Conservation (phyloP, 2,888 invertebrate species). For the Isotomurus palustris region DNA sequence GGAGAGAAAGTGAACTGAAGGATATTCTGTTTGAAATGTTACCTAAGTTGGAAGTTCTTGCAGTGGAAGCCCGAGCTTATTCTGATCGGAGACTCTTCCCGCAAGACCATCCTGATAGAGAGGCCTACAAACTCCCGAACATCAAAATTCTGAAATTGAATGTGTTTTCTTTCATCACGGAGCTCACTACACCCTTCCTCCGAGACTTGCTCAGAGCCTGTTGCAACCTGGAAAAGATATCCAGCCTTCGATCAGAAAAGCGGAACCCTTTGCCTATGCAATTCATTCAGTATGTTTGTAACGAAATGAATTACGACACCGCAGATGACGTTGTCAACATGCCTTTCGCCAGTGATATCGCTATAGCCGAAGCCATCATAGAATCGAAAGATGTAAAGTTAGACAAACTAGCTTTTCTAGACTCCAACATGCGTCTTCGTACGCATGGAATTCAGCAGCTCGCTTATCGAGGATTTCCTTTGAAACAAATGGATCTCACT, state of each 20-base stretch:
- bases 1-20: conserved; percentile 29
- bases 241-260: conserved; percentile 27
- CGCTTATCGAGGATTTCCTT: conserved; percentile 21
- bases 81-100: conserved; percentile 32
- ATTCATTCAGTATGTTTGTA: conserved; percentile 38
- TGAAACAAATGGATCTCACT: conserved; percentile 33
- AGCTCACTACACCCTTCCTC: conserved; percentile 33
- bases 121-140: conserved; percentile 22
- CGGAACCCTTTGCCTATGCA: conserved; percentile 37
- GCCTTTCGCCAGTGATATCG: conserved; percentile 32
- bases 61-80: conserved; percentile 35
- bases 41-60: conserved; percentile 32
- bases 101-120: conserved; percentile 15
- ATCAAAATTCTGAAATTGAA: conserved; percentile 33
- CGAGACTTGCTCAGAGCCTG: conserved; percentile 31
- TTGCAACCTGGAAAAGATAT: conserved; percentile 36
- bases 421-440: conserved; percentile 32
- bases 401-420: conserved; percentile 23
- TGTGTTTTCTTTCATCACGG: conserved; percentile 35
- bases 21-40: conserved; percentile 32
- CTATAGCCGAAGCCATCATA: conserved; percentile 30
- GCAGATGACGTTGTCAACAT: conserved; percentile 38
- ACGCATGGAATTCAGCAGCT: conserved; percentile 22
- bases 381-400: conserved; percentile 29
- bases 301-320: conserved; percentile 34